These are phyloP conservation scores for Rotaria sp. DNA, from an alignment of 2,888 invertebrate genomes.

Conservation along the genomic window DNA sequence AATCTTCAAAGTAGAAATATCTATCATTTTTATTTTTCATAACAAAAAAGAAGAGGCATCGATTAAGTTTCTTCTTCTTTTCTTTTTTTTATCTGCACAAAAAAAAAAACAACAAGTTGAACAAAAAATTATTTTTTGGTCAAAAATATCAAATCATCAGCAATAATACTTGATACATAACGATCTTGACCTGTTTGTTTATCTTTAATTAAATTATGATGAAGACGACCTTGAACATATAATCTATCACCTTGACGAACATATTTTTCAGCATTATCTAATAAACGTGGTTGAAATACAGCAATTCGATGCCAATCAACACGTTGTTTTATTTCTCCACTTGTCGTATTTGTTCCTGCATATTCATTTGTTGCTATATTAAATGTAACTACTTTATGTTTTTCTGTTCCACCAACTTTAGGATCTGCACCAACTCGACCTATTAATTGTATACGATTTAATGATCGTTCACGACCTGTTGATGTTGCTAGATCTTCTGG, in stretches of 20 bases:
- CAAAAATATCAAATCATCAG: slow-evolving; percentile 39
- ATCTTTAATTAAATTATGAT: slow-evolving; percentile 37
- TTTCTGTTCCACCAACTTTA: slow-evolving; percentile 27
- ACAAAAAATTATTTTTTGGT: background rate
- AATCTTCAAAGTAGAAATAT: background rate
- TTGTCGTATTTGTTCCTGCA: slow-evolving; percentile 22
- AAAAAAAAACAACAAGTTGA: background rate
- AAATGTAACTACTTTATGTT: slow-evolving; percentile 32
- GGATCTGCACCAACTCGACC: slow-evolving; percentile 40
- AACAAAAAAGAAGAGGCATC: background rate
- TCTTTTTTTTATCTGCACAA: background rate
- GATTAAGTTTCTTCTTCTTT: background rate
- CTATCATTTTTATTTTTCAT: background rate
- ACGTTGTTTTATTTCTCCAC: slow-evolving; percentile 29
- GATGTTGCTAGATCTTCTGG: background rate
- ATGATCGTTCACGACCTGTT: slow-evolving; percentile 31
- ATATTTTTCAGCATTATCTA: slow-evolving; percentile 34
- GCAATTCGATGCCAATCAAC: slow-evolving; percentile 40
- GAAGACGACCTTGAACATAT: slow-evolving; percentile 34
- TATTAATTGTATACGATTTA: slow-evolving; percentile 39
- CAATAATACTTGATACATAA: slow-evolving; percentile 34
- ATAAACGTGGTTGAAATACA: slow-evolving; percentile 30
- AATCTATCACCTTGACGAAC: slow-evolving; percentile 40
- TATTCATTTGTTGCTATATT: slow-evolving; percentile 41
- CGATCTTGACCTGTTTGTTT: slow-evolving; percentile 24